These are phyloP conservation scores for Sinhomidia bicolor DNA, from an alignment of 2,888 invertebrate genomes.

Conservation along the genomic window DNA sequence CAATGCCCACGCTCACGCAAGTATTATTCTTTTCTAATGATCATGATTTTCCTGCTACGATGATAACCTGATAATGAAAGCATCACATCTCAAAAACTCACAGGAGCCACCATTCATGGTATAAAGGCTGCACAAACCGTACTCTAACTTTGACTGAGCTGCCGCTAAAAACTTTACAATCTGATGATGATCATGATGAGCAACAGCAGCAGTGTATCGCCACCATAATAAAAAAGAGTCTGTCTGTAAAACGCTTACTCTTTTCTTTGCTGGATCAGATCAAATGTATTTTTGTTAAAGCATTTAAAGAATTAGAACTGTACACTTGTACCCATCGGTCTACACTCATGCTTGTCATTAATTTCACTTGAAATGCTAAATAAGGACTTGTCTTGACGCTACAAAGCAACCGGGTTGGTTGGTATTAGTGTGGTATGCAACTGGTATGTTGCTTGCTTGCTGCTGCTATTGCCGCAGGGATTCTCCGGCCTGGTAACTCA, in stretches of 20 bases:
- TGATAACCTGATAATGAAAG: slow-evolving; percentile 7
- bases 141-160: too few relatives aligned
- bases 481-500: slow-evolving; percentile 15
- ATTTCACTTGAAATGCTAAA: slow-evolving; percentile 51
- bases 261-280: neutral
- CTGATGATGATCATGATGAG: slow-evolving; percentile 11
- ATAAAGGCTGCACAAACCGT: too few relatives aligned
- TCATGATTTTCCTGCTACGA: neutral
- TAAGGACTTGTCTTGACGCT: slow-evolving; percentile 40
- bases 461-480: slow-evolving; percentile 18
- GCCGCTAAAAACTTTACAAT: neutral
- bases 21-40: slow-evolving; percentile 1
- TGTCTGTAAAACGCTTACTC: neutral
- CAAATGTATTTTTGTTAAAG: slow-evolving; percentile 6
- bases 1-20: neutral
- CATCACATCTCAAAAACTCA: neutral
- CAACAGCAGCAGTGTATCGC: neutral
- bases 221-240: neutral
- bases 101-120: neutral
- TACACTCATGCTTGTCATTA: neutral
- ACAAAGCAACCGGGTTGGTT: neutral
- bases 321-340: neutral
- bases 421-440: neutral
- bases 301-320: slow-evolving; percentile 36
- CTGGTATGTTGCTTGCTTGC: slow-evolving; percentile 27